phyloP scores from a whole-genome alignment of 2,888 invertebrate genomes.

The Pterobdella sp. region DNA sequence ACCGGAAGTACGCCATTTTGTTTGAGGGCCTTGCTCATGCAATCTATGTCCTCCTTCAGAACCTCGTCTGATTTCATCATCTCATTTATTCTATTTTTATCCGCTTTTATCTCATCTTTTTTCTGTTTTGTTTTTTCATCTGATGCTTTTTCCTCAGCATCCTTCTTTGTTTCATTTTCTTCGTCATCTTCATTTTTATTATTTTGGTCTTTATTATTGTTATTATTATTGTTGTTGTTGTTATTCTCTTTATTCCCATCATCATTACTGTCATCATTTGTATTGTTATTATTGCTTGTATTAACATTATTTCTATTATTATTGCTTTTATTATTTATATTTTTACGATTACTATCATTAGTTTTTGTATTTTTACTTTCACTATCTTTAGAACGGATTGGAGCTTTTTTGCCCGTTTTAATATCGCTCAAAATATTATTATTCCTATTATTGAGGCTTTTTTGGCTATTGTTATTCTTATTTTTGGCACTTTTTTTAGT shows the following conservation, averaged over 20 bases:
- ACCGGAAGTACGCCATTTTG: too few relatives aligned
- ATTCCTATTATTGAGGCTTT: neutral
- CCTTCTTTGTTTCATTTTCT: neutral
- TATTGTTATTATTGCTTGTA: neutral
- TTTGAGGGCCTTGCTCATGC: neutral
- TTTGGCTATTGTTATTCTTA: neutral
- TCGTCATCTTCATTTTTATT: neutral
- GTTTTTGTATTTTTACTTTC: neutral
- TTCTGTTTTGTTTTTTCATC: neutral
- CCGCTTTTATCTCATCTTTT: slow-evolving; percentile 13
- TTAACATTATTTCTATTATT: neutral
- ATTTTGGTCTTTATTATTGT: slow-evolving; percentile 4
- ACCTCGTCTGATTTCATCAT: neutral
- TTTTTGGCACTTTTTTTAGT: neutral
- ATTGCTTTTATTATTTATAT: neutral
- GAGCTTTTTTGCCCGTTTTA: neutral
- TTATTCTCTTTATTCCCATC: neutral
- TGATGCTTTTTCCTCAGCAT: neutral
- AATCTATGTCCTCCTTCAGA: neutral
- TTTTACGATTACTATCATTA: neutral
- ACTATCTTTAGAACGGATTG: neutral
- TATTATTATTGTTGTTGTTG: neutral
- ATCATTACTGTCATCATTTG: neutral
- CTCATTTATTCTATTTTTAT: neutral
- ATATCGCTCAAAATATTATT: neutral